These are phyloP conservation scores for Proterorhinus semilunaris DNA, from an alignment of 2,113 vertebrate species.

Conservation along the genomic window DNA sequence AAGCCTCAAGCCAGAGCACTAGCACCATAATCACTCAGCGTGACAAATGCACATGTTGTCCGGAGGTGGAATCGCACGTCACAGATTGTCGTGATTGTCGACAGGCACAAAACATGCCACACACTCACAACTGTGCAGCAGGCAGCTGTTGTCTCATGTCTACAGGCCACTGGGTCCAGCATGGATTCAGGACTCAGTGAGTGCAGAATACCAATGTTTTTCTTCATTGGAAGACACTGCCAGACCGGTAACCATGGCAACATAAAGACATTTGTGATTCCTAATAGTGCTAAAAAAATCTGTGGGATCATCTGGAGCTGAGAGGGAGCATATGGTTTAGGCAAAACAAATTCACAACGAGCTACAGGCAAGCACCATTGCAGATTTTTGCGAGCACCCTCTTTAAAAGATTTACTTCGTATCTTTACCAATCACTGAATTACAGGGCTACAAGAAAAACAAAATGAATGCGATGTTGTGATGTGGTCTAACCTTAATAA, in stretches of 20 bases:
- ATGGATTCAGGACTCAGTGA: slow-evolving; percentile 49
- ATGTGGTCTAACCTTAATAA: too few species aligned
- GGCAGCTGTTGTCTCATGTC: slow-evolving; percentile 56
- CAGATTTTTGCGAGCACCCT: too few species aligned
- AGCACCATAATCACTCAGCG: not conserved
- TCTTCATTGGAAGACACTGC: slow-evolving; percentile 38
- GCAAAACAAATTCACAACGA: not conserved
- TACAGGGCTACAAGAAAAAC: too few species aligned
- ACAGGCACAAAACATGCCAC: slow-evolving; percentile 14
- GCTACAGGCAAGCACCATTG: not conserved
- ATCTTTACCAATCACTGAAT: too few species aligned
- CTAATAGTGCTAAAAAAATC: slow-evolving; percentile 34
- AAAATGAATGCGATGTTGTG: too few species aligned
- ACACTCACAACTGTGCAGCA: slow-evolving; percentile 22
- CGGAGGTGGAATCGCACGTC: slow-evolving; percentile 41
- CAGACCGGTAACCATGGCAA: slow-evolving; percentile 63
- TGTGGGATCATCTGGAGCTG: slow-evolving; percentile 20
- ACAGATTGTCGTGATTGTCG: slow-evolving; percentile 4
- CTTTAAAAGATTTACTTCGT: too few species aligned
- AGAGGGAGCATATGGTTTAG: slow-evolving; percentile 33
- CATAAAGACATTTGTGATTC: slow-evolving; percentile 44
- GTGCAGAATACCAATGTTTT: slow-evolving; percentile 55
- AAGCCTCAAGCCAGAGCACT: slow-evolving; percentile 4
- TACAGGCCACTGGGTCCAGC: slow-evolving; percentile 44
- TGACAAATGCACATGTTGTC: slow-evolving; percentile 26